Conservation (phyloP, 2,113 vertebrate species). For the Bungarus multicinctus region DNA sequence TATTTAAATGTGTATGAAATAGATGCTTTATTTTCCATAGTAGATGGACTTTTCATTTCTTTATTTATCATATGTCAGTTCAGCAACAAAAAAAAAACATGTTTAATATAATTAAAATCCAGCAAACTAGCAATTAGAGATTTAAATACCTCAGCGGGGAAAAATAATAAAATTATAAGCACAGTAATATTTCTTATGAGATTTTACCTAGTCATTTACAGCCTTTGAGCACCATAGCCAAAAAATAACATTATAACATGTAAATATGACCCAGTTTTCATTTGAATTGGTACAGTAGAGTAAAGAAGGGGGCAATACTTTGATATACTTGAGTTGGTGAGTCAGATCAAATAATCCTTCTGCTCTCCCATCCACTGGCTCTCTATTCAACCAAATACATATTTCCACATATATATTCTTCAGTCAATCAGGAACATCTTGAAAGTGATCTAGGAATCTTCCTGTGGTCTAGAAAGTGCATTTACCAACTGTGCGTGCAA, state of each 20-base stretch:
- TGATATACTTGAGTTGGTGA: not conserved
- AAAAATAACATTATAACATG: not conserved
- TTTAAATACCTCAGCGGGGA: not conserved
- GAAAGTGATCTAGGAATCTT: not conserved
- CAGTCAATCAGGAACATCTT: not conserved
- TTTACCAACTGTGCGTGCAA: not conserved
- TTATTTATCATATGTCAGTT: not conserved
- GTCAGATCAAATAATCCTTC: not conserved
- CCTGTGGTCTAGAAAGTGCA: not conserved
- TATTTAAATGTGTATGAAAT: not conserved
- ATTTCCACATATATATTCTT: not conserved
- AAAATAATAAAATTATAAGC: not conserved
- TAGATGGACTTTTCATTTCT: not conserved
- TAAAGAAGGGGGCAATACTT: not conserved
- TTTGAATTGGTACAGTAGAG: not conserved
- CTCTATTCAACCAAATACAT: not conserved
- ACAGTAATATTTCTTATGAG: not conserved
- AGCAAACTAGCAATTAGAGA: not conserved
- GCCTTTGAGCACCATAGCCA: not conserved
- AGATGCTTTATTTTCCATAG: not conserved
- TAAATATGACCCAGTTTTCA: not conserved
- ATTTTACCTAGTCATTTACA: not conserved
- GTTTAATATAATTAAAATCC: not conserved
- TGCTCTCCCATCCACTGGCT: not conserved
- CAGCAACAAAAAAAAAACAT: not conserved